These are phyloP conservation scores for Siniperca scherzeri DNA, from an alignment of 2,797 vertebrate genomes.

Conservation along the genomic window DNA sequence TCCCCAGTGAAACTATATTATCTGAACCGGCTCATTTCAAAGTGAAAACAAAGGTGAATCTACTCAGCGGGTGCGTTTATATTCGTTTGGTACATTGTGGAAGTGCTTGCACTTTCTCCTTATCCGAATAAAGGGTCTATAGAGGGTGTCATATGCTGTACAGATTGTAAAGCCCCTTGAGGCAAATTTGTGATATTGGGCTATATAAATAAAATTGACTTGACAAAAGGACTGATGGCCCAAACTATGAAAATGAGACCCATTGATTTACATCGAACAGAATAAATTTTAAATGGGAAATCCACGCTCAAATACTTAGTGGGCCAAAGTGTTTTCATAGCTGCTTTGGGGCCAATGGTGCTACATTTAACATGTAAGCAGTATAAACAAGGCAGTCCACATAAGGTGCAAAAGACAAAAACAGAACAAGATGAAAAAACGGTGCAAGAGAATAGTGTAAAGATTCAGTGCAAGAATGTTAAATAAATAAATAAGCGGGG, in stretches of 20 bases:
- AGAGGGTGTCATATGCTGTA: no score
- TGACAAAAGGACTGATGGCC: no score
- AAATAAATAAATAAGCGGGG: neutral
- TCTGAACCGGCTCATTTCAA: neutral
- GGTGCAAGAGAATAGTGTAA: neutral
- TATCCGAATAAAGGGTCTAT: no score
- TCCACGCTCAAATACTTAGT: neutral
- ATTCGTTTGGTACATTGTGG: no score
- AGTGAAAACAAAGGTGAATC: constrained; percentile 1
- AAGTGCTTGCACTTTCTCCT: neutral
- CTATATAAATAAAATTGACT: no score
- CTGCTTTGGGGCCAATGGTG: neutral
- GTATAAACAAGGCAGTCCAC: neutral
- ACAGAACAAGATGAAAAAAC: neutral
- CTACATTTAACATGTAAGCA: neutral
- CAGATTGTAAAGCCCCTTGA: no score
- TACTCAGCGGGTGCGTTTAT: neutral
- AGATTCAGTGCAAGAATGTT: neutral
- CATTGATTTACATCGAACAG: neutral
- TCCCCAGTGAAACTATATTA: neutral
- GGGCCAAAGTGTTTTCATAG: neutral
- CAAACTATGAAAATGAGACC: neutral
- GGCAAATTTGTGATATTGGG: no score
- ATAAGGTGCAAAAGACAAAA: neutral
- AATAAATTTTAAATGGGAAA: neutral